Conservation (phyloP, 2,113 vertebrate species). For the Gnathonemus echidnorhynchus region DNA sequence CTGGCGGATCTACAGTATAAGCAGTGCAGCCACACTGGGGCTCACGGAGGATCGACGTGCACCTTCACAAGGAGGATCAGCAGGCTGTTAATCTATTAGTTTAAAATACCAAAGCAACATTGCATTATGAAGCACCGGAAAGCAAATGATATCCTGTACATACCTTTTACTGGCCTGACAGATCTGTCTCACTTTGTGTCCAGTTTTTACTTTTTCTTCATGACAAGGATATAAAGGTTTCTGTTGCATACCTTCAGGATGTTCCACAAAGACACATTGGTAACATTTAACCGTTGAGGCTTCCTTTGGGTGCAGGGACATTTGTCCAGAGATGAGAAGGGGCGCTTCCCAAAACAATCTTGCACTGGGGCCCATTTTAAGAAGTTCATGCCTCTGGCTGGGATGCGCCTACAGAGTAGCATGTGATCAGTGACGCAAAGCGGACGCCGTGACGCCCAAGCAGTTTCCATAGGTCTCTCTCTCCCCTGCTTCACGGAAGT, state of each 20-base stretch:
- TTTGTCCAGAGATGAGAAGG: background rate
- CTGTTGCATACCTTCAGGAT: background rate
- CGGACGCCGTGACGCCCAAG: background rate
- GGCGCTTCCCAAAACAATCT: background rate
- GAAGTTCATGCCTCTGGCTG: background rate
- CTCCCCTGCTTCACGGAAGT: background rate
- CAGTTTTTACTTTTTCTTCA: background rate
- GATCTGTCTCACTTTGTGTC: background rate
- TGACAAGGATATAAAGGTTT: background rate
- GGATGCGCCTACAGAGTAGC: background rate
- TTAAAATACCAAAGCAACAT: background rate
- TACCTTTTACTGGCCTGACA: background rate
- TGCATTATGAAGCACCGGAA: background rate
- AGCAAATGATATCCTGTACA: background rate
- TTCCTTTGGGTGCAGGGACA: background rate
- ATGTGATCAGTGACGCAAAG: background rate
- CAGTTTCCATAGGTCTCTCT: background rate
- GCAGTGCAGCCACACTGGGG: background rate
- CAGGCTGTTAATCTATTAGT: background rate
- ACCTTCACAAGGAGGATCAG: background rate
- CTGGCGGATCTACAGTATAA: background rate
- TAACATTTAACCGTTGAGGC: background rate
- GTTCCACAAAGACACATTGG: background rate
- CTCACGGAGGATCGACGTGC: background rate
- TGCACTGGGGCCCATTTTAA: background rate